Evolutionary conservation across 2,113 vertebrate genomes (phyloP), one percentile per base, ranked within the genome.

Genomic region (Microcebus griseorufus): DNA sequence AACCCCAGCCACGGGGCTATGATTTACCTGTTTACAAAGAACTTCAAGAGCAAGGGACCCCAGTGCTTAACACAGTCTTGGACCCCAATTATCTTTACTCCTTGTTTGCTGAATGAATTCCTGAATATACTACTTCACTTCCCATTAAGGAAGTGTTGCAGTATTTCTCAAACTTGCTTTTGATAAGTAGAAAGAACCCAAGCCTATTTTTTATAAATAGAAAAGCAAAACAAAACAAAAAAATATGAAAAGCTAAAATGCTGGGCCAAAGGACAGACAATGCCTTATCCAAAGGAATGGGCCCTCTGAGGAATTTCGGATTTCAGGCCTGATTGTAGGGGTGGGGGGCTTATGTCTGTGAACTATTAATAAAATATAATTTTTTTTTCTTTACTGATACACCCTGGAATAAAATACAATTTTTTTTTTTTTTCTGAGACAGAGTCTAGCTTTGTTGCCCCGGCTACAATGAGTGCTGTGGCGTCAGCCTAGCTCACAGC

Each of bases 101-200:
- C 9, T 65, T 65, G 64, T 81, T 90, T 91, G 58, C 34, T 91
- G 60, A 90, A 90, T 81, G 45, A 72, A 81, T 90, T 90, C 48
- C 73, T 82, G 34, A 93, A 76, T 42, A 93, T 82, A 82, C 14
- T 23, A 34, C 60, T 39, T 84, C 65, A 86, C n/a, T 51, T 86
- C 27, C 58, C 90, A 90, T 22, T 89, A 65, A 75, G 62, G 3
- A 53, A 55, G n/a, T 72, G 34, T 72, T 85, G 58, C 65, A 81
- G 55, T 72, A 7, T 87, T 93, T 86, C 62, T 86, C 29, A 60
- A 85, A 70, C 51, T 81, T 93, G 70, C 85, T 73, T 58, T 58
- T 58, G 55, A 76, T 90, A 80, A 69, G 12, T 13, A 89, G 32
- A 67, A 65, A 79, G 34, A 90, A 85, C 18, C 25, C 25, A 55